Evolutionary conservation across 2,113 vertebrate genomes (phyloP), one percentile per base, ranked within the genome.

Genomic region (Saguinus imperator): DNA sequence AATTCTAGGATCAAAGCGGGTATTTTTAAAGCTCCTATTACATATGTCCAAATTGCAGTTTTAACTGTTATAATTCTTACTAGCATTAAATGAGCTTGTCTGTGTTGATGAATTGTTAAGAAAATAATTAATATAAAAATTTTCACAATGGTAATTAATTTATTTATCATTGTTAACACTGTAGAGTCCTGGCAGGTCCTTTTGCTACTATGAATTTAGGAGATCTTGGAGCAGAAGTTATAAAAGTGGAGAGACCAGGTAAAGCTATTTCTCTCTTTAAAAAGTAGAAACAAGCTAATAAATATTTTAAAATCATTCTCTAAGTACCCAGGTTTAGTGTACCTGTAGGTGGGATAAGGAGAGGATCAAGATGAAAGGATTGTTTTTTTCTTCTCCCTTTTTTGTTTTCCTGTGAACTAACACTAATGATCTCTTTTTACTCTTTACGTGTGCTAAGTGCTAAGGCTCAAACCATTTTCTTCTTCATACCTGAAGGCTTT

Each of bases 171-270:
- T 95, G 35, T 98, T 64, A 76, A 95, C 90, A n/a, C 97, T 98
- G 18, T 97, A 99, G 99, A 91, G 99, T 99, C 17, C 98, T 99
- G 98, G 99, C 99, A 3, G 99, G 99, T 75, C 99, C 99, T 27
- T 99, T 99, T 98, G 99, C 99, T 92, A 99, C 99, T 66, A 99
- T 99, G 99, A 99, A 99, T 98, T 99, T 99, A 79, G 99, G 99
- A 98, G 99, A 99, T 95, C 98, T 99, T 89, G 99, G 99, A 92
- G 99, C 99, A 61, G 99, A 99, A 98, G 98, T 99, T 58, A 99
- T 99, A 97, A 99, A 99, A 98, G 99, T 99, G 89, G 99, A 99
- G 98, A 99, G 98, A 98, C 99, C 99, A 98, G 99, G 99, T 99
- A 98, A 98, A 97, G 27, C 23, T 75, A 64, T 93, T 92, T 25